Evolutionary conservation across 2,888 invertebrate genomes (phyloP).

Genomic region (Archaeoteleia sp.): DNA sequence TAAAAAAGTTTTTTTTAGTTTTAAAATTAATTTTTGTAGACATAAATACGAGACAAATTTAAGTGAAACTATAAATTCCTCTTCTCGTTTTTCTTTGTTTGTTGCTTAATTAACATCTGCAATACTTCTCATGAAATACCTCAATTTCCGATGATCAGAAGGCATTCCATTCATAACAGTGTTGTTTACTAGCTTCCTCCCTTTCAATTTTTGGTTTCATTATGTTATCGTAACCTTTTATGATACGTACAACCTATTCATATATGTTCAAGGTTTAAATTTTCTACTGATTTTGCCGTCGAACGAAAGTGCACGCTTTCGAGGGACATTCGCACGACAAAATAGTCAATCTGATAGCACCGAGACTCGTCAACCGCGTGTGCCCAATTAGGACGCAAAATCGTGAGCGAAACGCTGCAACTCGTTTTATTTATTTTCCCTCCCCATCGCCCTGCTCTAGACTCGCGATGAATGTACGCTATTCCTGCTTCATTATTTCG

Average conservation of each 20-base stretch:
- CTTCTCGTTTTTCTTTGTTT: no score
- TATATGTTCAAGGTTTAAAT: neutral
- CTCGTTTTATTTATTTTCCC: slow-evolving; percentile 40
- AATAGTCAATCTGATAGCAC: slow-evolving; percentile 16
- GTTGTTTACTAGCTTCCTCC: slow-evolving; percentile 22
- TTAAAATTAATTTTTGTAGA: no score
- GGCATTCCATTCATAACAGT: slow-evolving; percentile 35
- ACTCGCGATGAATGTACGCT: slow-evolving; percentile 26
- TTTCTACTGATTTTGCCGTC: neutral
- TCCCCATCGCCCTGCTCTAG: slow-evolving; percentile 36
- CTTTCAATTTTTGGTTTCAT: slow-evolving; percentile 19
- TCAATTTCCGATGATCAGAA: no score
- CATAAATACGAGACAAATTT: no score
- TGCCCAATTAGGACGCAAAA: slow-evolving; percentile 39
- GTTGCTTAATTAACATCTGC: no score
- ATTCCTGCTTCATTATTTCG: neutral
- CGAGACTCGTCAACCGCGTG: slow-evolving; percentile 27
- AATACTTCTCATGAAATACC: no score
- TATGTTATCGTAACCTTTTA: neutral
- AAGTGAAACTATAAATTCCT: no score
- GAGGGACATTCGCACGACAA: slow-evolving; percentile 1
- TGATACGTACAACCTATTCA: neutral
- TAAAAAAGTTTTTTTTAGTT: no score
- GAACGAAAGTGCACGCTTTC: no score
- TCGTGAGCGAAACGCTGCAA: slow-evolving; percentile 32